Evolutionary conservation across 2,888 invertebrate species (phyloP).

Genomic region (Volucella inanis): DNA sequence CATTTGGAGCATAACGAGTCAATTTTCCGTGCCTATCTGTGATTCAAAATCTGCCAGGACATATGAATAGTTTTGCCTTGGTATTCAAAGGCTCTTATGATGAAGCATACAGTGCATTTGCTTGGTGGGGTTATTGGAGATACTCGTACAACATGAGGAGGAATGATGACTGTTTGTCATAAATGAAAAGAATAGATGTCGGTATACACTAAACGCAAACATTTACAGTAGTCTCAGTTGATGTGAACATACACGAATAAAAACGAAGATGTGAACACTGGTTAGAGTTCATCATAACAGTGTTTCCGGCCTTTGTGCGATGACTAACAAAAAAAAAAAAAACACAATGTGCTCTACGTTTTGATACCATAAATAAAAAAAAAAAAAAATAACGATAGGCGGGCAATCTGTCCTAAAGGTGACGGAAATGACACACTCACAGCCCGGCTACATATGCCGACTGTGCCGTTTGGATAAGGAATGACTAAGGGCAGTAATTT

Average conservation of each 20-base stretch:
- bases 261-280: slow-evolving; percentile 49
- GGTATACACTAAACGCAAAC: slow-evolving; percentile 38
- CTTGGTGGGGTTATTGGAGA: background rate
- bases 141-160: background rate
- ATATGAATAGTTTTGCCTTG: slow-evolving; percentile 10
- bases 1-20: slow-evolving; percentile 73
- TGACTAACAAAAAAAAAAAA: background rate
- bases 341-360: slow-evolving; percentile 27
- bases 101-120: slow-evolving; percentile 50
- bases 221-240: slow-evolving; percentile 42
- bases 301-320: slow-evolving; percentile 25
- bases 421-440: slow-evolving; percentile 12
- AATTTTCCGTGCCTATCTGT: slow-evolving; percentile 70
- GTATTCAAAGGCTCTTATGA: slow-evolving; percentile 54
- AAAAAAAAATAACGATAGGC: background rate
- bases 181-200: slow-evolving; percentile 63
- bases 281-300: slow-evolving; percentile 59
- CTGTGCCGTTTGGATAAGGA: slow-evolving; percentile 46
- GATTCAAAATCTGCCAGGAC: slow-evolving; percentile 28
- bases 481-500: slow-evolving; percentile 42
- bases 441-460: background rate
- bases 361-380: background rate
- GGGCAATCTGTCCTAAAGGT: background rate
- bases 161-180: slow-evolving; percentile 47
- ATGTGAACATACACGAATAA: slow-evolving; percentile 30